Conservation (phyloP, 35 echinoderm and acorn worm genomes). For the Lytechinus variegatus region DNA sequence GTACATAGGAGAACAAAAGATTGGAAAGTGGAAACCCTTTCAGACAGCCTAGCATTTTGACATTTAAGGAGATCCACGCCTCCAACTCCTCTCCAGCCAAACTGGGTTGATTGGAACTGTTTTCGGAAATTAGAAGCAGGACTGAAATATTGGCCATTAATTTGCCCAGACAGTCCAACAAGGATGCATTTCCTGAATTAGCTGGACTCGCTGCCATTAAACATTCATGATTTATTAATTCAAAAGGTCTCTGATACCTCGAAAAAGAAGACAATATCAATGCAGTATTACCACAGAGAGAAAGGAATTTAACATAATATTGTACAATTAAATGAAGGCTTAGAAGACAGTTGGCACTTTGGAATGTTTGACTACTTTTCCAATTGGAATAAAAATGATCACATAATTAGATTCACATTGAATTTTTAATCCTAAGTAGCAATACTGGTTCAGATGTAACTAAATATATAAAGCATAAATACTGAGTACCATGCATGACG, state of each 20-base stretch:
- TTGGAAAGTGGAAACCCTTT: not conserved
- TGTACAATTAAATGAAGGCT: not conserved
- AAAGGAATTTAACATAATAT: not conserved
- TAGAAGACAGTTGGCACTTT: too few species aligned
- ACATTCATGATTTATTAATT: not conserved
- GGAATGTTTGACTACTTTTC: too few species aligned
- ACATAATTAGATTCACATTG: too few species aligned
- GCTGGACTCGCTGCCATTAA: not conserved
- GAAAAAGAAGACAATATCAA: not conserved
- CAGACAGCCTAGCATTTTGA: not conserved
- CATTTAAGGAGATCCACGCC: not conserved
- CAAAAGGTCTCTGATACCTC: not conserved
- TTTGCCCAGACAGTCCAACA: not conserved
- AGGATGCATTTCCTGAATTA: not conserved
- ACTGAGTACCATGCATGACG: too few species aligned
- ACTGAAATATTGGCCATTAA: constrained; percentile 5
- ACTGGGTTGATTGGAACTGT: not conserved
- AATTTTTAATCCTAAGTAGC: too few species aligned
- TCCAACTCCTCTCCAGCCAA: not conserved
- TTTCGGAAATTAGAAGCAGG: not conserved
- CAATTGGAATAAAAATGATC: too few species aligned
- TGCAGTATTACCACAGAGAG: not conserved
- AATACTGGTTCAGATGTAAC: too few species aligned
- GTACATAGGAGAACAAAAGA: not conserved
- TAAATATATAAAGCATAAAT: too few species aligned